Base-by-base conservation (phyloP, 53 echinoderm and acorn worm species). In the Luidia sarsii region DNA sequence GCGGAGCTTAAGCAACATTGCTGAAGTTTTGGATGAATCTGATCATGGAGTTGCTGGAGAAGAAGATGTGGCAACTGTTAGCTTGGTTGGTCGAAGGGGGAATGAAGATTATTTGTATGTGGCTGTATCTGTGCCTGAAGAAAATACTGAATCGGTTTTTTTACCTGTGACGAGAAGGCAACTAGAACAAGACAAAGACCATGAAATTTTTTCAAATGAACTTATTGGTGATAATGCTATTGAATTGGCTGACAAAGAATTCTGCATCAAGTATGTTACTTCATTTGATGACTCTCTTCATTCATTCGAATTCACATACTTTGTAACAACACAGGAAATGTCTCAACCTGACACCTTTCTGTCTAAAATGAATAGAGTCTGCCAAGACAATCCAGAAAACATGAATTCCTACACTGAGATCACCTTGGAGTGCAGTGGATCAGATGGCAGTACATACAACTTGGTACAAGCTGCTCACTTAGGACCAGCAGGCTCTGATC, bases 381-480 rank as follows among this genome's bases (percentile, higher is more conserved):
- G 80, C 30, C 80, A 80, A 1, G 38, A 0, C 1, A 35, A 48
- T 37, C 22, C 37, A 50, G 34, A 18, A 35, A 21, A 54, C 48
- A 52, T 87, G 18, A 66, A 64, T 25, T 64, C 88, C 9, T 85
- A 70, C 85, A 84, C 89, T 14, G 87, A 91, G 63, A 79, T 91
- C 45, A 53, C 74, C 68, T 33, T 90, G 8, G 39, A 90, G 45
- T 90, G 91, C 56, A 33, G 35, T 63, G 63, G 63, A 63, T 63
- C 63, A 63, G 34, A 34, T 35, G 36, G 35, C 7, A n/a, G 52
- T 43, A 15, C 50, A 34, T 57, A 87, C 70, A 82, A 75, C 33
- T 53, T 65, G 52, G 80, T 91, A 18, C 83, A 84, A 35, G 64
- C 91, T 31, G 91, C 71, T 70, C 87, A 79, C 52, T 43, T 91